phyloP scores from a whole-genome alignment of 2,888 invertebrate species.

The Eupithecia subfuscata region DNA sequence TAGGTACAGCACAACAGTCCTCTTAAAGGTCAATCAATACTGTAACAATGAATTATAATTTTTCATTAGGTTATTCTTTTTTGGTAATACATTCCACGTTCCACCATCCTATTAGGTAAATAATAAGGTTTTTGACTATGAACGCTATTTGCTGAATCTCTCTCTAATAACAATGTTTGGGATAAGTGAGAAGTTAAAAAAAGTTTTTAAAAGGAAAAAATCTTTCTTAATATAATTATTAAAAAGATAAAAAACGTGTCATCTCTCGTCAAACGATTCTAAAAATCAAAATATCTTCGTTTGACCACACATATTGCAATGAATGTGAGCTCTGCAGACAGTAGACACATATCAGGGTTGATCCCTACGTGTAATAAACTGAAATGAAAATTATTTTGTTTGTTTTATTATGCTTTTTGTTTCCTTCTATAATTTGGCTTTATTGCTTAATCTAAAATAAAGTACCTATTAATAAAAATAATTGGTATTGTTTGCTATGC shows the following conservation, averaged over 20 bases:
- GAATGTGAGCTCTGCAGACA: constrained; percentile 62
- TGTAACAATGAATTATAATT: not conserved
- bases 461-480: too few relatives aligned
- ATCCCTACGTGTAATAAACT: constrained; percentile 80
- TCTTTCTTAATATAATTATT: too few relatives aligned
- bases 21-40: not conserved
- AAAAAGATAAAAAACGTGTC: too few relatives aligned
- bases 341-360: constrained; percentile 82
- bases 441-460: not conserved
- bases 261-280: too few relatives aligned
- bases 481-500: not conserved
- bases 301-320: constrained; percentile 21
- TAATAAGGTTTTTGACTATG: not conserved
- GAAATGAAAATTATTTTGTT: constrained; percentile 59
- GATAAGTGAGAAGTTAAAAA: not conserved
- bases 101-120: not conserved
- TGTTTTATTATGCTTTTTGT: constrained; percentile 64
- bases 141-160: not conserved
- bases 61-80: not conserved
- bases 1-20: too few relatives aligned
- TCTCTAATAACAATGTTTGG: not conserved
- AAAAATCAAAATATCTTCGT: not conserved
- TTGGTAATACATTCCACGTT: too few relatives aligned
- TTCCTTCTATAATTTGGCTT: not conserved
- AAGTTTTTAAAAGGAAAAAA: too few relatives aligned